Percentiles rank a stretch among this genome's conserved stretches.
Evolutionary conservation across 2,797 vertebrate genomes (phyloP).

Genomic region (Dallia pectoralis): DNA sequence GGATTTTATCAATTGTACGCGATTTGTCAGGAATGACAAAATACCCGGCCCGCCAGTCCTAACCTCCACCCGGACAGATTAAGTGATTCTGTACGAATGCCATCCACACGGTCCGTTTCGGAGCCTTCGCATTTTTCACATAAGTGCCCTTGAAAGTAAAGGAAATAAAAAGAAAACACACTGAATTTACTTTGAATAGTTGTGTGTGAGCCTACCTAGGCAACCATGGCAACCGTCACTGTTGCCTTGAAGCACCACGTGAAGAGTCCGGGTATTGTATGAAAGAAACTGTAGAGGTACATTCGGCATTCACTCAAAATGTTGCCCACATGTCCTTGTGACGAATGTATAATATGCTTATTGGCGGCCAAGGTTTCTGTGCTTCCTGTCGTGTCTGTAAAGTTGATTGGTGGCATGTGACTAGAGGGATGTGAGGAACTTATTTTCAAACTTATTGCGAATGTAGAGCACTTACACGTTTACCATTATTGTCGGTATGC

Average conservation of each 20-base stretch:
- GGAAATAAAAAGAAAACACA: conserved; percentile 25
- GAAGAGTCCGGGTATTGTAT: conserved; percentile 28
- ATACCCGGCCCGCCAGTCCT: not conserved
- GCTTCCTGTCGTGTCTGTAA: not conserved
- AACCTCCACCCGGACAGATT: conserved; percentile 21
- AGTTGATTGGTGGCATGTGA: not conserved
- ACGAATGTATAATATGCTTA: not conserved
- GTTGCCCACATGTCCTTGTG: not conserved
- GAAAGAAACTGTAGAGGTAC: conserved; percentile 28
- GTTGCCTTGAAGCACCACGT: conserved; percentile 64
- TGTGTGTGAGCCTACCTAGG: conserved; percentile 38
- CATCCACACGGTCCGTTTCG: conserved; percentile 17
- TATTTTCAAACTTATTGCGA: not conserved
- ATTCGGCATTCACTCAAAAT: not conserved
- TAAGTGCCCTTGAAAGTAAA: conserved; percentile 44
- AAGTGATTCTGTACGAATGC: conserved; percentile 33
- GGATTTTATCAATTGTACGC: not conserved
- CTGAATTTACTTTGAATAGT: not conserved
- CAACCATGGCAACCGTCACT: conserved; percentile 69
- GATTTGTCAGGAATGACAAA: not conserved
- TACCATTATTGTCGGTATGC: too few species aligned
- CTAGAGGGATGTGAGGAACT: not conserved
- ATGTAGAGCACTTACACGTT: not conserved
- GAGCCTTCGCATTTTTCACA: conserved; percentile 44
- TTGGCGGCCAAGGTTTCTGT: not conserved